Evolutionary conservation across 2,113 vertebrate species (phyloP), one percentile per base, ranked within the genome.

Genomic region (Thamnaconus septentrionalis): DNA sequence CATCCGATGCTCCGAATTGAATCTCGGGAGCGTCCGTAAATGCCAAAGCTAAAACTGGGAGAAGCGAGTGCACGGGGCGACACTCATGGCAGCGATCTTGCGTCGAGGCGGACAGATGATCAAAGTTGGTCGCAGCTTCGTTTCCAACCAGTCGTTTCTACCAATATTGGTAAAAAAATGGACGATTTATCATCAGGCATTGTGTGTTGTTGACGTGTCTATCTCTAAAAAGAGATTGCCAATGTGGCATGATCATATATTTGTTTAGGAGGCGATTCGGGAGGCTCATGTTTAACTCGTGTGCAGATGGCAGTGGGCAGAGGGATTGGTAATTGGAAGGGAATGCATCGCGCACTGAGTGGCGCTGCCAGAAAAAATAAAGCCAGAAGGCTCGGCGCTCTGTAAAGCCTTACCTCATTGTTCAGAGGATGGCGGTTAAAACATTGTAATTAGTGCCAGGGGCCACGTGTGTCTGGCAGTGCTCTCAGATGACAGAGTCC

Each of bases 261-360:
- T 71, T 78, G 72, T 71, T 76, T 53, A 69, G 18, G 57, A 72
- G 56, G 51, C 4, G 42, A 45, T 53, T 81, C 57, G 64, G 45
- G 43, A 61, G 56, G 78, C 69, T 73, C 18, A 31, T 73, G 59
- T 64, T 80, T 44, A 12, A 5, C 67, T 73, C 67, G 53, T 61
- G 71, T 68, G 67, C 78, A 84, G 84, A 84, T 83, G 78, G 81
- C 50, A 60, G 81, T 83, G 80, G 81, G 85, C 75, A 80, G 81
- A 78, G n/a, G 64, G 64, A 66, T 59, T 58, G 68, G 60, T 84
- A 83, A 82, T 76, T 82, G 78, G 56, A 67, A 60, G 60, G 50
- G 61, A 66, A 51, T 60, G 46, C 10, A 3, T 64, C 64, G 63
- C 67, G 50, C 64, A 59, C 12, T 64, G 46, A 73, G 76, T 55